These are phyloP conservation scores for Gymnothorax javanicus DNA, from an alignment of 2,797 vertebrate species.

Conservation along the genomic window DNA sequence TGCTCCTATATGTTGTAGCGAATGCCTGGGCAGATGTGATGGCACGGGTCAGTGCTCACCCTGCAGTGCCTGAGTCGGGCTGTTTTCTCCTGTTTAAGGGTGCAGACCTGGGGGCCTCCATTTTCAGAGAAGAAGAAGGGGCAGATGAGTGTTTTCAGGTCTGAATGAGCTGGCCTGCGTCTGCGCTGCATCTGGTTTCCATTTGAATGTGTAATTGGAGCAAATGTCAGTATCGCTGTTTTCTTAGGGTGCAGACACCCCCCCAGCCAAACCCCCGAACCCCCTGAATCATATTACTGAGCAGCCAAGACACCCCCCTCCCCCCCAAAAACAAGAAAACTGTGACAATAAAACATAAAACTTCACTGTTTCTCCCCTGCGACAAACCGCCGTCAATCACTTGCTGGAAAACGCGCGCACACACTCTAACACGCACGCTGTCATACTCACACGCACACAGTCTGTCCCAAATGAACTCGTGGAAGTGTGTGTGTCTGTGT, in stretches of 20 bases:
- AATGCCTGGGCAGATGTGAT: no score
- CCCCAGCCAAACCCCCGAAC: background rate
- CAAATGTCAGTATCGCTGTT: slow-evolving; percentile 19
- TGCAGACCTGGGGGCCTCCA: no score
- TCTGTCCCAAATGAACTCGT: no score
- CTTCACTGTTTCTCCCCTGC: background rate
- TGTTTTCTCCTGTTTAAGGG: no score
- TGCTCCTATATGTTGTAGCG: background rate
- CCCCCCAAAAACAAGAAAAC: background rate
- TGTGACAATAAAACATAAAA: background rate
- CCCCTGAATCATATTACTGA: background rate
- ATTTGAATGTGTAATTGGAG: slow-evolving; percentile 20
- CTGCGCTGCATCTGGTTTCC: slow-evolving; percentile 6
- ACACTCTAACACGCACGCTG: background rate
- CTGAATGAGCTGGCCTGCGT: background rate
- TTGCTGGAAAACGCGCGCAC: background rate
- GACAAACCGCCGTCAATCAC: background rate
- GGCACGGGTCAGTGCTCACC: no score
- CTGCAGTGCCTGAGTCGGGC: no score
- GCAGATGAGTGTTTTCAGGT: background rate
- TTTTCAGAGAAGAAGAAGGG: background rate
- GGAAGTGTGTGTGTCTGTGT: background rate
- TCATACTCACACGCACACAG: background rate
- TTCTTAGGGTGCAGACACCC: background rate
- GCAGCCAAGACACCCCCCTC: background rate